These are phyloP conservation scores for Rhinolophus ferrumequinum DNA, from an alignment of 2,113 vertebrate genomes.

Conservation along the genomic window DNA sequence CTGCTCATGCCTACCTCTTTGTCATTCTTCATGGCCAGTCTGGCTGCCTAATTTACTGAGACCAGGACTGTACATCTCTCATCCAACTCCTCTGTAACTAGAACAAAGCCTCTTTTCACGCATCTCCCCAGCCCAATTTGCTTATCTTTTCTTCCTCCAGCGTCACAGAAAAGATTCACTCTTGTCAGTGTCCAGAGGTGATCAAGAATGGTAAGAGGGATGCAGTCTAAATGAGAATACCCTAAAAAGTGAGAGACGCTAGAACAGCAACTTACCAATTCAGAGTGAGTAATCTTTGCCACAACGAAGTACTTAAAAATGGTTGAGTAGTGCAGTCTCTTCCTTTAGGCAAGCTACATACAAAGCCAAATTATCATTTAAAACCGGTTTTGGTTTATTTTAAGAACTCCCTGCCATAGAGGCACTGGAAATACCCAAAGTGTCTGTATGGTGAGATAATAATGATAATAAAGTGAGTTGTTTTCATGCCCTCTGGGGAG, in stretches of 20 bases:
- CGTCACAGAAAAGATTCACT: not conserved
- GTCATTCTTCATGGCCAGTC: not conserved
- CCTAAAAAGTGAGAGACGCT: not conserved
- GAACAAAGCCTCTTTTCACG: not conserved
- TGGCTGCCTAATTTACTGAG: not conserved
- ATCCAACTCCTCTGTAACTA: not conserved
- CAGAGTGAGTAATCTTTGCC: not conserved
- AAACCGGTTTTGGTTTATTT: conserved; percentile 6
- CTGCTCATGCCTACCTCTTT: not conserved
- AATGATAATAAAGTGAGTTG: not conserved
- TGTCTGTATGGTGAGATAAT: not conserved
- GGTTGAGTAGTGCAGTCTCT: not conserved
- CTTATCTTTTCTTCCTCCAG: not conserved
- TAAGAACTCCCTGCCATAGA: not conserved
- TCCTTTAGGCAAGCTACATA: not conserved
- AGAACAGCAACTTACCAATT: not conserved
- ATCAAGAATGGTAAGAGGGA: not conserved
- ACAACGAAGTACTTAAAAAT: not conserved
- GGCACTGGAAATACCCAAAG: not conserved
- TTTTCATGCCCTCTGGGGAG: not conserved
- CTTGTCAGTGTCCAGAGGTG: not conserved
- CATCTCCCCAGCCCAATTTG: not conserved
- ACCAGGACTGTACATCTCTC: not conserved
- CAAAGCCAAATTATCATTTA: not conserved
- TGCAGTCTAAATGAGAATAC: not conserved